Conservation (phyloP, 2,113 vertebrate genomes). For the Nothocercus nigrocapillus region DNA sequence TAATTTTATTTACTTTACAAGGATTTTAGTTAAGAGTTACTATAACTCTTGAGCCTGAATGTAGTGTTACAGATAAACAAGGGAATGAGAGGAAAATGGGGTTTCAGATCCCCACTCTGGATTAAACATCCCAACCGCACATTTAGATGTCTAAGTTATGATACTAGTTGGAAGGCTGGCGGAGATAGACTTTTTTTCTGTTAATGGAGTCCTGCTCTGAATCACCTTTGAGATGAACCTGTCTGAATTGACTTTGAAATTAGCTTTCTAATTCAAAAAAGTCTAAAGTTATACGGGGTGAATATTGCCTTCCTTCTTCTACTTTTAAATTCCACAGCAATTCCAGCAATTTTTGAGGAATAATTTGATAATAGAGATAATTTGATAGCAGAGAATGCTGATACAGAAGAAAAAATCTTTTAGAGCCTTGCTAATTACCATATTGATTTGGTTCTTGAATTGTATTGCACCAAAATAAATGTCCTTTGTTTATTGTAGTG, state of each 20-base stretch:
- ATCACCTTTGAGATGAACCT: not conserved
- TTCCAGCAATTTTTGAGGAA: not conserved
- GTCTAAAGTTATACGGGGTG: not conserved
- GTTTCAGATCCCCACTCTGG: not conserved
- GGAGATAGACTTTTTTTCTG: not conserved
- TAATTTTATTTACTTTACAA: not conserved
- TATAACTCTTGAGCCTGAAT: not conserved
- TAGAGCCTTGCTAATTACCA: not conserved
- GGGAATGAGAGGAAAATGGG: not conserved
- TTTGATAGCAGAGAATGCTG: not conserved
- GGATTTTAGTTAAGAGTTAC: not conserved
- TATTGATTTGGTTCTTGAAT: not conserved
- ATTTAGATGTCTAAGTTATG: not conserved
- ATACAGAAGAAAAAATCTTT: not conserved
- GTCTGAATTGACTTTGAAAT: not conserved
- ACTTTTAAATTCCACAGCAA: not conserved
- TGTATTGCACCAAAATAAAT: not conserved
- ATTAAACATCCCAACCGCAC: not conserved
- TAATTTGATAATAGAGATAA: not conserved
- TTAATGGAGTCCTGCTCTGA: not conserved
- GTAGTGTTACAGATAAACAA: not conserved
- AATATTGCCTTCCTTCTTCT: not conserved
- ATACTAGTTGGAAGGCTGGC: not conserved
- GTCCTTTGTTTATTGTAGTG: not conserved
- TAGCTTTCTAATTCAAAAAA: not conserved